Base-by-base conservation (phyloP, 2,888 invertebrate species). In the Nomada flava region DNA sequence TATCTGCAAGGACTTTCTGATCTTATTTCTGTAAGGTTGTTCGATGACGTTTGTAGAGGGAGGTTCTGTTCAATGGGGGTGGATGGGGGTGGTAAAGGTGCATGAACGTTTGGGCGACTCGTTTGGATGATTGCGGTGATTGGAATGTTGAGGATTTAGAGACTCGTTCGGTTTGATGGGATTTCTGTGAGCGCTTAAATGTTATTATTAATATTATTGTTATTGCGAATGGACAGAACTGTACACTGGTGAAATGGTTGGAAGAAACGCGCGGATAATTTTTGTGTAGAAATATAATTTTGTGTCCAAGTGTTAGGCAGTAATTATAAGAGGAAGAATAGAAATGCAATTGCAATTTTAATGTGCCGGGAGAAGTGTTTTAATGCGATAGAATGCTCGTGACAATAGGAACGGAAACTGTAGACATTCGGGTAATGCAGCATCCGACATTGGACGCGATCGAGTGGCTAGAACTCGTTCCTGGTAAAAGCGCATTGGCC, bases 401-500 rank as follows among this genome's bases (percentile, higher is more conserved):
- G 50, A 81, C 81, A 81, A 80, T 83, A 72, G 71, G 53, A 60
- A 74, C 67, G 59, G 74, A 68, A 59, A 62, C 59, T 71, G 65
- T 70, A 53, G 80, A 80, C 62, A 55, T 18, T 63, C 64, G 44
- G 23, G 74, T 65, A 77, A 76, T 59, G 74, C 85, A 75, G 60
- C 73, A 60, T 42, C 75, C 65, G 59, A 64, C 63, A 60, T 73
- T 71, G 65, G 62, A 26, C 47, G 53, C 23, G 68, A 52, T 79
- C 65, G 73, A 70, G 70, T 67, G 79, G 76, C 42, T 42, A 18
- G 70, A 52, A 82, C 65, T 82, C 55, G 62, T 67, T 47, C 47
- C 29, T 68, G 59, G 78, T 84, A 81, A 85, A 84, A 88, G 79
- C 85, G 84, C 84, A 83, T 68, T 78, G 79, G 67, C 77, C 80